Percentiles rank a stretch among this genome's conserved stretches.
phyloP scores from a whole-genome alignment of 35 echinoderm and acorn worm genomes.

The Heliocidaris erythrogramma region DNA sequence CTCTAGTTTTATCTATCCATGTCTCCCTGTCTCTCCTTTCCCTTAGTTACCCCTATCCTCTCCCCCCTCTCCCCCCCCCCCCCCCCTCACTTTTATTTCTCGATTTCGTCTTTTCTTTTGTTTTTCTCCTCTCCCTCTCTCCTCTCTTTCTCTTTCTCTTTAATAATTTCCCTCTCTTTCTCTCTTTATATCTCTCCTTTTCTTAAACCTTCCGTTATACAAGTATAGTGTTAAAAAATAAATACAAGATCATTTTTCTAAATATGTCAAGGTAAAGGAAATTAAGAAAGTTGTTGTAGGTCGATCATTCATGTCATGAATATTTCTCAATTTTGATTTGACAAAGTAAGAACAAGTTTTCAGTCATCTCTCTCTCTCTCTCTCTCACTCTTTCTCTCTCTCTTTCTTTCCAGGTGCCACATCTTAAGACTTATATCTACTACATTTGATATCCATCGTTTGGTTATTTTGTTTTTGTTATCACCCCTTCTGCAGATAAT shows the following conservation, averaged over 20 bases:
- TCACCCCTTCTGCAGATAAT: slow-evolving; percentile 35
- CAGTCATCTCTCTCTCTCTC: neutral
- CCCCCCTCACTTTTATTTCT: no score
- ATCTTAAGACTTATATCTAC: neutral
- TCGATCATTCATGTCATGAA: no score
- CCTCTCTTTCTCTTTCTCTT: neutral
- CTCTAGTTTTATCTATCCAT: neutral
- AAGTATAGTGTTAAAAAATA: no score
- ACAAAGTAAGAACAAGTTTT: neutral
- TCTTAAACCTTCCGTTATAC: neutral
- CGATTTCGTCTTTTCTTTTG: no score
- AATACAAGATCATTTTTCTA: no score
- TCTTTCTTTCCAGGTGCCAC: neutral
- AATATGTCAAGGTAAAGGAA: no score
- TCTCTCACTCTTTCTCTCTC: no score
- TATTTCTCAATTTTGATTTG: neutral
- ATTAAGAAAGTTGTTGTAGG: no score
- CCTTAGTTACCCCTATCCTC: neutral
- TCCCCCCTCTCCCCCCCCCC: no score
- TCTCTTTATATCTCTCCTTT: neutral
- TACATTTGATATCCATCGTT: neutral
- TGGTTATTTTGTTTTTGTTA: no score
- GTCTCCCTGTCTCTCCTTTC: neutral
- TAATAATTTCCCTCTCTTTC: neutral
- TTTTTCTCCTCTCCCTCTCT: neutral